phyloP scores from a whole-genome alignment of 1,140 invertebrate genomes.

The Pseudomyrmex pallidus region DNA sequence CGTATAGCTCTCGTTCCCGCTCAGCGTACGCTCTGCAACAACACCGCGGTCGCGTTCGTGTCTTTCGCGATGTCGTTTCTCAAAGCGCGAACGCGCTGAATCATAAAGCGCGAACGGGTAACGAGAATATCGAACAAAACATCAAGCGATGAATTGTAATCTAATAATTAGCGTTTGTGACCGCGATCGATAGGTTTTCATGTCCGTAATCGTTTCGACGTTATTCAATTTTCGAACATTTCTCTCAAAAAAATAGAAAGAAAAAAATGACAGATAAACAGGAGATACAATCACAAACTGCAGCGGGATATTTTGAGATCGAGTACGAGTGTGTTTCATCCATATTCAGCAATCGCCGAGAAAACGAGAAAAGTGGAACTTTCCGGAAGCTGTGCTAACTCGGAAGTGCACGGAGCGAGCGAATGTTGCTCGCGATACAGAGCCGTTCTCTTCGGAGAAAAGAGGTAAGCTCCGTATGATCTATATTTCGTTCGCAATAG shows the following conservation, averaged over 20 bases:
- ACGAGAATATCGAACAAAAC: no score
- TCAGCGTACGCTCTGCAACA: no score
- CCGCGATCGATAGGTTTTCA: no score
- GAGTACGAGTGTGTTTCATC: slow-evolving; percentile 50
- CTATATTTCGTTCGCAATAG: slow-evolving; percentile 47
- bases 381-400: slow-evolving; percentile 14
- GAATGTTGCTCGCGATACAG: slow-evolving; percentile 14
- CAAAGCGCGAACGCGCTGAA: no score
- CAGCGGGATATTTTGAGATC: slow-evolving; percentile 38
- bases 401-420: background rate
- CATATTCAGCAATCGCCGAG: slow-evolving; percentile 62
- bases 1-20: no score
- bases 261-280: background rate
- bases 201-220: no score
- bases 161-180: no score
- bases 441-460: slow-evolving; percentile 19
- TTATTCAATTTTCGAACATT: no score
- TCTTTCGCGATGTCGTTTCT: no score
- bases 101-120: no score
- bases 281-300: background rate
- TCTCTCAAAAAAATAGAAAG: background rate
- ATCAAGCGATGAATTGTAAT: no score
- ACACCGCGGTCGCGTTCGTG: no score
- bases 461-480: background rate
- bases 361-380: slow-evolving; percentile 31